phyloP scores from a whole-genome alignment of 2,888 invertebrate genomes.

The Pristionchus entomophagus region DNA sequence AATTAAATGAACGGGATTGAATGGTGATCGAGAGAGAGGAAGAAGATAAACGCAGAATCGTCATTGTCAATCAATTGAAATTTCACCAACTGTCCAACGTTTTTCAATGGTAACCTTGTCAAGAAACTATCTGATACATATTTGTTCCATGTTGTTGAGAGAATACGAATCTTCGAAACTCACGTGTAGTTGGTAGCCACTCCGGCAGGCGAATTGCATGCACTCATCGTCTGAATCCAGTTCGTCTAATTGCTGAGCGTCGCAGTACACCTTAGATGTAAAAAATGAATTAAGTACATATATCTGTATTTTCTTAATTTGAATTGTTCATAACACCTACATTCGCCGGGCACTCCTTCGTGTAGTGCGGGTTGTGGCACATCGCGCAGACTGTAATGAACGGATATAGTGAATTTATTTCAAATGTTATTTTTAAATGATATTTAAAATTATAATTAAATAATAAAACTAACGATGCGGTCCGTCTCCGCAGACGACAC shows the following conservation, averaged over 20 bases:
- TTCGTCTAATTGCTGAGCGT: constrained; percentile 41
- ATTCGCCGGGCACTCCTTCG: constrained; percentile 45
- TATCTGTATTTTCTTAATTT: no score
- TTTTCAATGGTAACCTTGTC: no score
- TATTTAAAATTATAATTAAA: neutral
- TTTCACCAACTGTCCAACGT: no score
- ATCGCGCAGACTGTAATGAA: constrained; percentile 47
- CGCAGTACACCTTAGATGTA: constrained; percentile 12
- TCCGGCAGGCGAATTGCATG: constrained; percentile 45
- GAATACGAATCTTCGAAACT: no score
- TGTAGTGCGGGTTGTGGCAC: constrained; percentile 44
- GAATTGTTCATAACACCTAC: neutral
- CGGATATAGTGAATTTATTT: neutral
- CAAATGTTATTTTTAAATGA: neutral
- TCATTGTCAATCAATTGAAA: neutral
- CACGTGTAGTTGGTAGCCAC: constrained; percentile 45
- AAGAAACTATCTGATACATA: no score
- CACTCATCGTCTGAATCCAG: constrained; percentile 42
- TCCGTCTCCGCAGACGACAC: constrained; percentile 44
- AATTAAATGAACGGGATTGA: no score
- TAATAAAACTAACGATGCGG: constrained; percentile 42
- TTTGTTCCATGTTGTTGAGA: no score
- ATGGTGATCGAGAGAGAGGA: no score
- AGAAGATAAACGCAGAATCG: neutral
- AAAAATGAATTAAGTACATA: neutral